phyloP scores from a whole-genome alignment of 1,140 invertebrate species.

The Drosophila sulfurigaster region DNA sequence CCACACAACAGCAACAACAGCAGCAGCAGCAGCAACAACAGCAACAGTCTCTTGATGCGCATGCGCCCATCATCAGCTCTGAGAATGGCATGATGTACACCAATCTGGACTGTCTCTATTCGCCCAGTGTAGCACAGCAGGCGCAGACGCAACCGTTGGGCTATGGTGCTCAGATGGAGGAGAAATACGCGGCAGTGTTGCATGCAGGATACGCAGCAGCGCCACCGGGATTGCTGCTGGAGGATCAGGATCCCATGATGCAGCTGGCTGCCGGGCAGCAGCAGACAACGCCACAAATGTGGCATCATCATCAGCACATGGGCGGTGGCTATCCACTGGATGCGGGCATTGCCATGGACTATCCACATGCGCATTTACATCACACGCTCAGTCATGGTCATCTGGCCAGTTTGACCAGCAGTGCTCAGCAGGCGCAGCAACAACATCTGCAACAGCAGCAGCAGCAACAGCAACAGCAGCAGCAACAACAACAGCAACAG shows the following conservation, averaged over 20 bases:
- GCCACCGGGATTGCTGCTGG: conserved; percentile 75
- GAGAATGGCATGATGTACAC: conserved; percentile 95
- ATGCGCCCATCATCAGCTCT: conserved; percentile 90
- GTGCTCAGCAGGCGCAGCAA: conserved; percentile 53
- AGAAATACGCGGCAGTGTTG: conserved; percentile 77
- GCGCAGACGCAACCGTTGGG: conserved; percentile 57
- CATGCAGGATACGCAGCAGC: conserved; percentile 74
- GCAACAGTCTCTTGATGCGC: conserved; percentile 65
- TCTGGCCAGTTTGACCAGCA: conserved; percentile 55
- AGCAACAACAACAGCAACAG: conserved; percentile 55
- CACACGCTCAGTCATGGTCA: conserved; percentile 63
- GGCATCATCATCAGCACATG: conserved; percentile 82
- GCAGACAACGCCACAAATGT: conserved; percentile 75
- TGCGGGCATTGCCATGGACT: conserved; percentile 66
- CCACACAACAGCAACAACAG: conserved; percentile 67
- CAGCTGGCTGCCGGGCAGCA: conserved; percentile 74
- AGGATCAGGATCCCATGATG: conserved; percentile 85
- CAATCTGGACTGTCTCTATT: conserved; percentile 91
- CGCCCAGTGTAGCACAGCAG: conserved; percentile 47
- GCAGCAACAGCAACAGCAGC: conserved; percentile 50
- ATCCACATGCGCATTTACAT: conserved; percentile 72
- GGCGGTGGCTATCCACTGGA: conserved; percentile 67
- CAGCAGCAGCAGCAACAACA: conserved; percentile 64
- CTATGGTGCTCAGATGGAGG: conserved; percentile 67
- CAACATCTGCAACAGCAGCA: conserved; percentile 60